Conservation (phyloP, 2,797 vertebrate species). For the Rhynchotus rufescens region DNA sequence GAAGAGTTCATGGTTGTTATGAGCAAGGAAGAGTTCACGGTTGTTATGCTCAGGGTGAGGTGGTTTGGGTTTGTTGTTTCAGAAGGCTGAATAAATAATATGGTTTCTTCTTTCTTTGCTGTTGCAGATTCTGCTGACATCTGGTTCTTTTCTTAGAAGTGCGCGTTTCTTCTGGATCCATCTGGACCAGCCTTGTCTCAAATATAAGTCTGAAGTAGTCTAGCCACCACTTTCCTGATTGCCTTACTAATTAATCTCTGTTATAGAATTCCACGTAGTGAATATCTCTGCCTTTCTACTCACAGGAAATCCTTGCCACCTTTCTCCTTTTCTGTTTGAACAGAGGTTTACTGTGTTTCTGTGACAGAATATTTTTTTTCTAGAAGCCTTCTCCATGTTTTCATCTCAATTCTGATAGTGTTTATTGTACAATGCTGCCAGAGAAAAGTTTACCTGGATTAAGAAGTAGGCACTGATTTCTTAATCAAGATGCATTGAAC, state of each 20-base stretch:
- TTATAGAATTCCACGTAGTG: background rate
- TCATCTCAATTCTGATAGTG: background rate
- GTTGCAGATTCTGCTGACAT: background rate
- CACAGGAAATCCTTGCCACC: accelerated
- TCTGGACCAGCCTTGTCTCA: background rate
- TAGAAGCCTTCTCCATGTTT: background rate
- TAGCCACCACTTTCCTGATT: background rate
- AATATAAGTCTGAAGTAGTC: background rate
- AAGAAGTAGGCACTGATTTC: background rate
- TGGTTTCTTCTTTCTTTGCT: background rate
- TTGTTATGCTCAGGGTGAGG: background rate
- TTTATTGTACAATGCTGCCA: background rate
- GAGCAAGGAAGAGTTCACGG: background rate
- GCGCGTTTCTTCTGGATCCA: background rate
- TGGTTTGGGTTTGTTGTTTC: background rate
- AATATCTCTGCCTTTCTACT: background rate
- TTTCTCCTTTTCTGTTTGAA: background rate
- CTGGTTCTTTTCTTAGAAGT: background rate
- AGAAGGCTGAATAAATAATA: background rate
- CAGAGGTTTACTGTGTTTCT: background rate
- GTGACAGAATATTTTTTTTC: background rate
- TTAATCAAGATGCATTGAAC: background rate
- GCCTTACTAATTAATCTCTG: background rate
- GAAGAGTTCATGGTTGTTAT: background rate
- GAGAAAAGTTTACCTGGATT: background rate